Percentiles rank a stretch among this genome's conserved stretches.
Evolutionary conservation across 2,797 vertebrate genomes (phyloP).

Genomic region (Heterohyrax brucei): DNA sequence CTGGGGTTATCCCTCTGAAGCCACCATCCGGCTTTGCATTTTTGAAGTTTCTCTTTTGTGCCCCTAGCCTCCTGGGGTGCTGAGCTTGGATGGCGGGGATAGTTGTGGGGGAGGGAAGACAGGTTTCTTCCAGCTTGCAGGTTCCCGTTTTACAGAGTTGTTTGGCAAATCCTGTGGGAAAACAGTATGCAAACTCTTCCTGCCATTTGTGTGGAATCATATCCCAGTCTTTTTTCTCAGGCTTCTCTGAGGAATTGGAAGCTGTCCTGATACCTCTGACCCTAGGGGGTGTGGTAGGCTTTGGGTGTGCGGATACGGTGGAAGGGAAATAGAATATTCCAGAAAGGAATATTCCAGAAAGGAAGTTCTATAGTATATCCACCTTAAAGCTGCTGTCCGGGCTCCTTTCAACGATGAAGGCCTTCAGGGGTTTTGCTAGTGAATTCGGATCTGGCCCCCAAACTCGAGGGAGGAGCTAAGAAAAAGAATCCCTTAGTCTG

Average conservation of each 20-base stretch:
- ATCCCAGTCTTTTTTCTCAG: slow-evolving; percentile 42
- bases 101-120: not conserved
- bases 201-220: slow-evolving; percentile 50
- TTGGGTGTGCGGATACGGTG: not conserved
- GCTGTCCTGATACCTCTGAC: not conserved
- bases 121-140: not conserved
- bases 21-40: slow-evolving; percentile 74
- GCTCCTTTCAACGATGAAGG: slow-evolving; percentile 73
- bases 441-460: slow-evolving; percentile 73
- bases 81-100: not conserved
- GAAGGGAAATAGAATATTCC: not conserved
- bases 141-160: not conserved
- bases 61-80: slow-evolving; percentile 69
- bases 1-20: slow-evolving; percentile 17
- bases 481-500: slow-evolving; percentile 68
- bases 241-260: slow-evolving; percentile 71
- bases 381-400: slow-evolving; percentile 48
- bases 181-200: slow-evolving; percentile 60
- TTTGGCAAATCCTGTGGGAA: slow-evolving; percentile 58
- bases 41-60: slow-evolving; percentile 84
- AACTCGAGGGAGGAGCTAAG: slow-evolving; percentile 79
- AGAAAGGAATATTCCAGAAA: not conserved
- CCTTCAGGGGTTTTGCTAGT: slow-evolving; percentile 54
- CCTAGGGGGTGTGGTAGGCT: not conserved
- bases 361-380: not conserved